These are phyloP conservation scores for Anguilla japonica DNA, from an alignment of 2,113 vertebrate species.

Conservation along the genomic window DNA sequence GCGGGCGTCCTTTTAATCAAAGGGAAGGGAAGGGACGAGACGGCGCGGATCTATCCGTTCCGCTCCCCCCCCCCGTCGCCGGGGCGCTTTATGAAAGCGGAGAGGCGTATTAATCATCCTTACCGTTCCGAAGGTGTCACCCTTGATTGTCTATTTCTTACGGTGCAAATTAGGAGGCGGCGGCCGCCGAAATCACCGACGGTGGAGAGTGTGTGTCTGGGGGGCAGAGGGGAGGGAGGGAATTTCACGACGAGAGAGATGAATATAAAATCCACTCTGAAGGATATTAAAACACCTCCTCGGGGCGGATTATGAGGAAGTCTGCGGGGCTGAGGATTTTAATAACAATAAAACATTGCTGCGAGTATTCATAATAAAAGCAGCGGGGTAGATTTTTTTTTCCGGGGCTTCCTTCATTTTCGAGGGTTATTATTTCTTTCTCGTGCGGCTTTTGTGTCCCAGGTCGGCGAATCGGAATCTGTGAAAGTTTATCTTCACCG, in stretches of 20 bases:
- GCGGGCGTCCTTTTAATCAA: neutral
- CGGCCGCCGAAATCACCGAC: constrained; percentile 9
- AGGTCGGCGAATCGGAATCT: neutral
- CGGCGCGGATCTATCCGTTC: neutral
- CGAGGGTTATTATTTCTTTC: constrained; percentile 27
- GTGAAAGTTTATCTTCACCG: constrained; percentile 14
- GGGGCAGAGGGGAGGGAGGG: neutral
- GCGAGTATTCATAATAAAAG: constrained; percentile 34
- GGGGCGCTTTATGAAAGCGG: neutral
- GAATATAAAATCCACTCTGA: neutral
- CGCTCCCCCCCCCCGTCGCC: too few species aligned
- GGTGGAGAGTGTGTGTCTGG: neutral
- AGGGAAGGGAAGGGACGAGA: neutral
- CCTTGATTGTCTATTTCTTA: constrained; percentile 7
- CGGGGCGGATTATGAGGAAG: neutral
- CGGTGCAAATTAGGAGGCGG: neutral
- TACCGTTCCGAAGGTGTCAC: neutral
- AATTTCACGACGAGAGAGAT: neutral
- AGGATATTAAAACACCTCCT: neutral
- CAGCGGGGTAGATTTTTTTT: constrained; percentile 19
- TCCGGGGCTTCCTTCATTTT: neutral
- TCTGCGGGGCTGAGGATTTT: constrained; percentile 22
- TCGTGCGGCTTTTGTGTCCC: neutral
- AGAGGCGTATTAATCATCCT: neutral
- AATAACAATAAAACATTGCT: constrained; percentile 36